Base-by-base conservation (phyloP, 2,888 invertebrate species). In the Drepana falcataria region DNA sequence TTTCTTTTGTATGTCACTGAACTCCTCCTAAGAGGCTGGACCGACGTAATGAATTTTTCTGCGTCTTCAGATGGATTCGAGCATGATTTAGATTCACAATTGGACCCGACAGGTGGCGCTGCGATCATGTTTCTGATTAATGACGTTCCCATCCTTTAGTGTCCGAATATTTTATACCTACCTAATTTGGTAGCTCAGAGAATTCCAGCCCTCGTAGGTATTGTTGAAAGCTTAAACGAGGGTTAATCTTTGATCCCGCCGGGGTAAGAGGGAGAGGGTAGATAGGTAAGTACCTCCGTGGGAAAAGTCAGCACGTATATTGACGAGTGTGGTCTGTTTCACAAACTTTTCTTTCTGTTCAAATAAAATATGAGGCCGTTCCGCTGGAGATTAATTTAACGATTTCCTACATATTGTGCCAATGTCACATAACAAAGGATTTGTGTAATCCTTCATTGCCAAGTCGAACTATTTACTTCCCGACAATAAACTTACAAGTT, bases 311-410 rank as follows among this genome's bases (percentile, higher is more conserved):
- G 65, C 57, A 65, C 64, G 21, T 21, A 68, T 81, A 80, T 79
- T 71, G 79, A 79, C 80, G 75, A 66, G 64, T 69, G 69, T 69
- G 71, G 65, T 65, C 70, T 63, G 79, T 83, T 83, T 83, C 82
- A 82, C 78, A 82, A 87, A 85, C 77, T 83, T 81, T 85, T 83
- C 83, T 83, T 81, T 81, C 69, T 59, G 73, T 73, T 81, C 75
- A 79, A 86, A 82, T 84, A 83, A 82, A 84, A 82, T 78, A 82
- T 83, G 79, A 81, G 75, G 67, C 69, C 68, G 62, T 66, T 60
- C 63, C 67, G 67, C 59, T 63, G 58, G 68, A 60, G 62, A 67
- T 72, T 68, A 52, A 68, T 57, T 60, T 54, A 68, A 64, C 55
- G 59, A 60, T 64, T 64, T 21, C 21, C 21, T 60, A 57, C 58